Percentiles rank a stretch among this genome's conserved stretches.
phyloP scores from a whole-genome alignment of 1,140 invertebrate species.

The Lordiphosa collinella region DNA sequence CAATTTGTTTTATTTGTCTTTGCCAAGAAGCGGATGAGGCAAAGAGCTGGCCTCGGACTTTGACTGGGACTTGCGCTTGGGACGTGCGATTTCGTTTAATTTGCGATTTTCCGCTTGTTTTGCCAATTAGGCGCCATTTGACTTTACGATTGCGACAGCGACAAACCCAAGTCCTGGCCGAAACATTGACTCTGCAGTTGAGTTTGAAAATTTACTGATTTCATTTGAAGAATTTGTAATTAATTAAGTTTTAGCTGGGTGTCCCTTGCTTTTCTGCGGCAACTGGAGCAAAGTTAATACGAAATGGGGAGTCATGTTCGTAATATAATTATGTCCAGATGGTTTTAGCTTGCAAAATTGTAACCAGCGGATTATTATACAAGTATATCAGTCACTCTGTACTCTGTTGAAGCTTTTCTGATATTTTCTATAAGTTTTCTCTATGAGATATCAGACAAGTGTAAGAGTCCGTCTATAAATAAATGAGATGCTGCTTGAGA shows the following conservation, averaged over 20 bases:
- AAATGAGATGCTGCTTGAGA: too few species aligned
- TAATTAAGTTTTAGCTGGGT: conserved; percentile 5
- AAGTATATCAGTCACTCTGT: too few species aligned
- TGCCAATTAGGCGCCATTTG: conserved; percentile 74
- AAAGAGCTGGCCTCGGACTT: background rate
- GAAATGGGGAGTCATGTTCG: too few species aligned
- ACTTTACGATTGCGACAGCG: conserved; percentile 46
- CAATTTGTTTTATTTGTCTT: conserved; percentile 63
- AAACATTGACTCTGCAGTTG: conserved; percentile 3
- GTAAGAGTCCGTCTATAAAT: too few species aligned
- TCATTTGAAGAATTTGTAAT: conserved; percentile 21
- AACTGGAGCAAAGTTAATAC: too few species aligned
- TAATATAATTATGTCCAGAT: too few species aligned
- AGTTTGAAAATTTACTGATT: conserved; percentile 11
- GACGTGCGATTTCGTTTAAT: conserved; percentile 58
- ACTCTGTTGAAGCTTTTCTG: too few species aligned
- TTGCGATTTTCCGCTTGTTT: conserved; percentile 74
- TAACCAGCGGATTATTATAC: too few species aligned
- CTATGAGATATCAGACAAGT: too few species aligned
- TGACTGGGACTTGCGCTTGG: conserved; percentile 16
- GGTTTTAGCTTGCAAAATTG: too few species aligned
- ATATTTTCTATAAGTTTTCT: too few species aligned
- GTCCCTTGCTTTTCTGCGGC: too few species aligned
- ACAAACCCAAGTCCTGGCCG: conserved; percentile 6
- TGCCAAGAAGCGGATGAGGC: conserved; percentile 1